These are phyloP conservation scores for Melinopterus prodromus DNA, from an alignment of 2,888 invertebrate genomes.

Conservation along the genomic window DNA sequence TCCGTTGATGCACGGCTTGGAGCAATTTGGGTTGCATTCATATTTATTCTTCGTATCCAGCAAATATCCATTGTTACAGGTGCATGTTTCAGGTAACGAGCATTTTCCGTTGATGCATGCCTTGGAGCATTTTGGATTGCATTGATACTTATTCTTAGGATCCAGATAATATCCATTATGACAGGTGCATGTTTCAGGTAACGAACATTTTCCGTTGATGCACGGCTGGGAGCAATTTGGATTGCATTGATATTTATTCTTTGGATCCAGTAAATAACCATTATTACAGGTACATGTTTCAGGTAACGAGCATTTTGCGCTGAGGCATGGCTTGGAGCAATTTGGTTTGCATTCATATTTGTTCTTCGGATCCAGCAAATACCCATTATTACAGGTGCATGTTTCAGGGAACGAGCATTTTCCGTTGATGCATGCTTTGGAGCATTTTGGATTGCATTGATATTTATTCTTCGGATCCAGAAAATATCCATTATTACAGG, in stretches of 20 bases:
- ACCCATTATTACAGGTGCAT: slow-evolving; percentile 42
- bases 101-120: slow-evolving; percentile 38
- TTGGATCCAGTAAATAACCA: slow-evolving; percentile 33
- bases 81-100: slow-evolving; percentile 39
- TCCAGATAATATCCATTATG: slow-evolving; percentile 36
- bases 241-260: slow-evolving; percentile 37
- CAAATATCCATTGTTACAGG: slow-evolving; percentile 36
- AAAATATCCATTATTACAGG: slow-evolving; percentile 48
- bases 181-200: slow-evolving; percentile 39
- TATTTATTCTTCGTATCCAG: slow-evolving; percentile 34
- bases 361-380: slow-evolving; percentile 33
- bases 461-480: slow-evolving; percentile 34
- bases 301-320: slow-evolving; percentile 40
- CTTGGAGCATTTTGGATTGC: slow-evolving; percentile 38
- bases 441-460: slow-evolving; percentile 44
- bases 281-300: slow-evolving; percentile 38
- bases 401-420: slow-evolving; percentile 50
- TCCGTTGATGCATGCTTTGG: slow-evolving; percentile 57
- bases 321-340: slow-evolving; percentile 39
- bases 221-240: slow-evolving; percentile 39
- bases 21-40: slow-evolving; percentile 49
- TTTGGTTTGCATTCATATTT: slow-evolving; percentile 40
- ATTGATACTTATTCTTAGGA: slow-evolving; percentile 36
- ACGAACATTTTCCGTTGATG: slow-evolving; percentile 38
- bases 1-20: slow-evolving; percentile 40